Evolutionary conservation across 2,797 vertebrate species (phyloP).

Genomic region (Calcarius lapponicus): DNA sequence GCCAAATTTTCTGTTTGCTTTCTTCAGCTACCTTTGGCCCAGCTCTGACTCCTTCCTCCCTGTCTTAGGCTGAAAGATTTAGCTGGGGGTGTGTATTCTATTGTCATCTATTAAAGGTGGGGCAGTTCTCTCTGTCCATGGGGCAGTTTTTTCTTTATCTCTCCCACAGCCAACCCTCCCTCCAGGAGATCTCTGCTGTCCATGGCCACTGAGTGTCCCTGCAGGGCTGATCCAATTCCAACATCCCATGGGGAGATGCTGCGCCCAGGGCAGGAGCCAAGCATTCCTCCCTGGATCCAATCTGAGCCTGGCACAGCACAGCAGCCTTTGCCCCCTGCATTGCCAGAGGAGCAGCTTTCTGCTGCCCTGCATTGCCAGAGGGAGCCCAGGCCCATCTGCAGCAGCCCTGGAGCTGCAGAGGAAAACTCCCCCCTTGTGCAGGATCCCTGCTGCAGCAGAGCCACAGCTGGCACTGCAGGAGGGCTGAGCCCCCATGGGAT

Average conservation of each 20-base stretch:
- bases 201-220: neutral
- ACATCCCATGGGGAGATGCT: neutral
- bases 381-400: too few relatives aligned
- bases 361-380: too few relatives aligned
- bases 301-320: too few relatives aligned
- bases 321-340: too few relatives aligned
- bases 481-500: too few relatives aligned
- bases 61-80: neutral
- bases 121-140: accelerated
- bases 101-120: neutral
- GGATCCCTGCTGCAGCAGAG: too few relatives aligned
- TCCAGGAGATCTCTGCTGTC: neutral
- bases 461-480: too few relatives aligned
- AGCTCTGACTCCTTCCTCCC: neutral
- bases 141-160: neutral
- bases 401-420: too few relatives aligned
- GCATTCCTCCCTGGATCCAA: too few relatives aligned
- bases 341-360: too few relatives aligned
- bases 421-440: too few relatives aligned
- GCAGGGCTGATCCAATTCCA: neutral
- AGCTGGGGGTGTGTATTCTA: neutral
- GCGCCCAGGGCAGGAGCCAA: too few relatives aligned
- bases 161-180: neutral
- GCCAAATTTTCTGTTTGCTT: neutral
- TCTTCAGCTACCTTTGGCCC: neutral